Percentiles rank a stretch among this genome's conserved stretches.
Conservation (phyloP, 2,113 vertebrate species). For the Gallinago undulata region DNA sequence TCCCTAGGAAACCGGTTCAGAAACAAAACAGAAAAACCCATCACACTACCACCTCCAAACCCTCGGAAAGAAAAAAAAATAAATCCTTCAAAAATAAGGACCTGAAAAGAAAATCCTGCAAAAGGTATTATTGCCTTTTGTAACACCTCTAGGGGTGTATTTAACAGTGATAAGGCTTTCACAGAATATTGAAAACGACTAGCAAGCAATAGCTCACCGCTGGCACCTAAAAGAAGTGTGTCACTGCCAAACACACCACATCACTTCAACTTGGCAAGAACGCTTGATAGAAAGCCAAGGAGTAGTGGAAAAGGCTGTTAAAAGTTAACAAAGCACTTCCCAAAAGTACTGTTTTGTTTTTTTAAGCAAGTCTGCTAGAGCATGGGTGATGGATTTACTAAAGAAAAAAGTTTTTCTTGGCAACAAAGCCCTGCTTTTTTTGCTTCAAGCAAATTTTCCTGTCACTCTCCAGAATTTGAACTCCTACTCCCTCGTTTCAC, state of each 20-base stretch:
- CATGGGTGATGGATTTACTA: conserved; percentile 58
- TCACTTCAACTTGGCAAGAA: conserved; percentile 60
- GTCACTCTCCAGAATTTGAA: conserved; percentile 52
- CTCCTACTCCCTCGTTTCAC: conserved; percentile 28
- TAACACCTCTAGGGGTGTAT: background rate
- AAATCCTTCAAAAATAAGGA: background rate
- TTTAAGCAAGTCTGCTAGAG: conserved; percentile 58
- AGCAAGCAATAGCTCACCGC: conserved; percentile 45
- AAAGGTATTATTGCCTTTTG: background rate
- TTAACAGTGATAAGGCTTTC: background rate
- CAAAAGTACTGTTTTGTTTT: conserved; percentile 65
- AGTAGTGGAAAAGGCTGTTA: conserved; percentile 68
- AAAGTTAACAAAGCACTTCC: conserved; percentile 71
- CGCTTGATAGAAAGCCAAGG: conserved; percentile 40
- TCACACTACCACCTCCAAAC: background rate
- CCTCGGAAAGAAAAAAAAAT: background rate
- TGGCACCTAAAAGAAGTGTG: conserved; percentile 50
- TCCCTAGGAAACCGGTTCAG: conserved; percentile 36
- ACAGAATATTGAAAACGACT: conserved; percentile 14
- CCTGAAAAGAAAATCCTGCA: background rate
- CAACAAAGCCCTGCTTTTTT: background rate
- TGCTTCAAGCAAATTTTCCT: conserved; percentile 49
- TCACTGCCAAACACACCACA: conserved; percentile 63
- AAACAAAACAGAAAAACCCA: conserved; percentile 45
- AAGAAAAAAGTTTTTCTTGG: conserved; percentile 60